Conservation (phyloP, 2,888 invertebrate genomes). For the Choristoneura rosaceana region DNA sequence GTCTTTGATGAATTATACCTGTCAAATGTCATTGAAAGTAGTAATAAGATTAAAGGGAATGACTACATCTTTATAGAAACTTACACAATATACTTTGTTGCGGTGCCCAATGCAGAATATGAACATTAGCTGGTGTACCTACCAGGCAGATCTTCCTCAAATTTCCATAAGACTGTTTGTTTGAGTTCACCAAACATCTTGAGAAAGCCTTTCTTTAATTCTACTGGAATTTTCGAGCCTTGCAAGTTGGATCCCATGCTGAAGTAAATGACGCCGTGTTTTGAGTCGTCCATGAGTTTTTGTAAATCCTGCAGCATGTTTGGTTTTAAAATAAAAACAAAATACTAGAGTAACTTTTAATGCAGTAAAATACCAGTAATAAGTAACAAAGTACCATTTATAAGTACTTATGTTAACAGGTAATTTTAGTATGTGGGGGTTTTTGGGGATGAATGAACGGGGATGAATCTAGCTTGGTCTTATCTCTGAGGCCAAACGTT, state of each 20-base stretch:
- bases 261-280: constrained; percentile 66
- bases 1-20: too few relatives aligned
- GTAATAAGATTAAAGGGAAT: not conserved
- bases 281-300: constrained; percentile 55
- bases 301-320: constrained; percentile 1
- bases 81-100: constrained; percentile 64
- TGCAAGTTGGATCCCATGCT: constrained; percentile 67
- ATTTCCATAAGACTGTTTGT: constrained; percentile 70
- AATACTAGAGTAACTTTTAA: too few relatives aligned
- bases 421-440: too few relatives aligned
- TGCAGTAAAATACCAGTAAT: too few relatives aligned
- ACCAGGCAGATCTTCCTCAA: constrained; percentile 54
- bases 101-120: constrained; percentile 60
- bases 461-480: too few relatives aligned
- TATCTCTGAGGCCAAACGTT: too few relatives aligned
- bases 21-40: too few relatives aligned
- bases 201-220: constrained; percentile 51
- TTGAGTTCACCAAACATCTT: constrained; percentile 59
- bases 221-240: constrained; percentile 56
- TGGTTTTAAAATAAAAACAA: not conserved
- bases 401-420: too few relatives aligned
- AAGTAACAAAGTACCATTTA: too few relatives aligned
- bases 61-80: not conserved
- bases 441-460: too few relatives aligned
- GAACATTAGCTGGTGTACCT: constrained; percentile 58